Base-by-base conservation (phyloP, 2,113 vertebrate species). In the Oncorhynchus keta region DNA sequence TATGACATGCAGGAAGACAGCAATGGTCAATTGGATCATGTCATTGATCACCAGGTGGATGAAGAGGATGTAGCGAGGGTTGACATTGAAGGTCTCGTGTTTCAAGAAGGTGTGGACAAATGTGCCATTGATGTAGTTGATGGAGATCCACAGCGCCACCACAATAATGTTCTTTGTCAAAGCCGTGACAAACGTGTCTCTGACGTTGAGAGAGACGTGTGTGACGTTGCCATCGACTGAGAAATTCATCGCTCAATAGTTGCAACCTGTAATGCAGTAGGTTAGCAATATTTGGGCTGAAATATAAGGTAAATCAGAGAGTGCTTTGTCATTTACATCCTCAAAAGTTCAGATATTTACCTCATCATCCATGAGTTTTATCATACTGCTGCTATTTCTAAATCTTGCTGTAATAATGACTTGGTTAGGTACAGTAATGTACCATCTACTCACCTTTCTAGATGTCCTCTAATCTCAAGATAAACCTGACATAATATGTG, bases 31-130 rank as follows among this genome's bases (percentile, higher is more conserved):
- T 4, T 92, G 89, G 80, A 92, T 77, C 78, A 89, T 89, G 76
- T 92, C 89, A 32, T 92, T 92, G 70, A 65, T 18, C 49, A 92
- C 89, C 82, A 92, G 79, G 81, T 91, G 87, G 45, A 89, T 77
- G 7, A 84, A 89, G 9, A 91, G 85, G 11, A 90, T 87, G 85
- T 91, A 91, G 2, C 89, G 86, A 39, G 91, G 85, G 77, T 81
- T 90, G 4, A 76, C 49, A 0, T 7, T 70, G 20, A 91, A 87
- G 18, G 85, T 79, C 89, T 89, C 83, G 62, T 92, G 84, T 70
- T 86, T 86, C n/a, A 84, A 62, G 76, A 92, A 93, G 75, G 88
- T 91, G 76, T 88, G 83, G 32, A 93, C 84, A 67, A 93, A 80
- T 3, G 76, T 73, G 2, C 51, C 81, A 12, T 92, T 92, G 84